Evolutionary conservation across 1,140 invertebrate species (phyloP), one percentile per base, ranked within the genome.

Genomic region (Drosophila guanche): DNA sequence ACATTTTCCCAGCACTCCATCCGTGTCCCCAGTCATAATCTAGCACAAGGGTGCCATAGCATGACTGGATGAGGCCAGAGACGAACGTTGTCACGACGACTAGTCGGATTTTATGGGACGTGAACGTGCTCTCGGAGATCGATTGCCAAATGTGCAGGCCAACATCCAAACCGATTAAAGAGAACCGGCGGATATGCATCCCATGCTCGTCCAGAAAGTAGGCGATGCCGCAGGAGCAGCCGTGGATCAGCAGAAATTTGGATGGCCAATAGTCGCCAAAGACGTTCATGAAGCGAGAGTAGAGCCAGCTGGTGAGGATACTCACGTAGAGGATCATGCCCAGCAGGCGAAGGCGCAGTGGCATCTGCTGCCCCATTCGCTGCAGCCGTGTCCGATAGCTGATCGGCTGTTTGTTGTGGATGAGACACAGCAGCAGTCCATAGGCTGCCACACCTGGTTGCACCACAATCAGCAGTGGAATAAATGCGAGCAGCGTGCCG

Each of bases 371-470:
- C 0, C 2, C 1, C 7, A 71, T 3, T 2, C 27, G 33, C 6
- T 53, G 16, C 0, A 42, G 6, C 4, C 16, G 22, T 5, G 20
- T 33, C 0, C 4, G 23, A n/a, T 47, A 41, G 22, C 58, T 65
- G 5, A 4, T 27, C 4, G 74, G 62, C 8, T 22, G 5, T 1
- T 5, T 14, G n/a, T 83, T 60, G 12, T 83, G 73, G 4, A 63
- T 7, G 6, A 50, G 46, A 10, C 51, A 68, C 3, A 81, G 22
- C 4, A 77, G 0, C 8, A 73, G 0, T 0, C 69, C 62, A 23
- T 78, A 81, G 5, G n/a, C 6, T 10, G 33, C 25, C 12, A 46
- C 22, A 4, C 42, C n/a, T 5, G 6, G 3, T 5, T 42, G 42
- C 23, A 41, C 6, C 5, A 63, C 1, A 5, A 57, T 2, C 6